Percentiles rank a stretch among this genome's conserved stretches.
These are phyloP conservation scores for Drosophila repletoides DNA, from an alignment of 1,140 invertebrate species.

Conservation along the genomic window DNA sequence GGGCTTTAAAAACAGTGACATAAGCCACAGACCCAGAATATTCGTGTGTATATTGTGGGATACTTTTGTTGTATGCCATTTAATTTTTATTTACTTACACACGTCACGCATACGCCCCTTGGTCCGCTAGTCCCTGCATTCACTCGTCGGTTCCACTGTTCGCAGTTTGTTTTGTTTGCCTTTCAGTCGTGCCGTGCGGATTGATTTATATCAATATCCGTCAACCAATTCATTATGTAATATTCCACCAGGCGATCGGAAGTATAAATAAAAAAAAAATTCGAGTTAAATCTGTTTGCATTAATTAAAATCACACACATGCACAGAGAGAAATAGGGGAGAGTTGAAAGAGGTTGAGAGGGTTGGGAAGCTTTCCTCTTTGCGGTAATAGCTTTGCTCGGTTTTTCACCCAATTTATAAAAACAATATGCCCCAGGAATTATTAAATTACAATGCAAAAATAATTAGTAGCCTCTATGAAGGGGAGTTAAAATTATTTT, in stretches of 20 bases:
- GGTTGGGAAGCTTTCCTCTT: conserved; percentile 12
- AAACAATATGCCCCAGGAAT: conserved; percentile 23
- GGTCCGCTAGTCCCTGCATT: background rate
- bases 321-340: background rate
- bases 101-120: background rate
- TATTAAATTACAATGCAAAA: conserved; percentile 11
- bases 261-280: conserved; percentile 45
- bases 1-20: conserved; percentile 36
- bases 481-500: too few relatives aligned
- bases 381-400: conserved; percentile 72
- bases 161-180: conserved; percentile 34
- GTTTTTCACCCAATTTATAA: conserved; percentile 64
- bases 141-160: conserved; percentile 8
- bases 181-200: conserved; percentile 43
- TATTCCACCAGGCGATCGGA: conserved; percentile 36
- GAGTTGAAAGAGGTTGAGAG: background rate
- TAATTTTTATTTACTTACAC: conserved; percentile 68
- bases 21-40: conserved; percentile 25
- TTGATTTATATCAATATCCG: conserved; percentile 80
- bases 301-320: conserved; percentile 64
- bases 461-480: background rate
- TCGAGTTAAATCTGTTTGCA: conserved; percentile 75
- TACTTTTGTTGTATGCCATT: conserved; percentile 46
- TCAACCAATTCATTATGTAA: conserved; percentile 70
- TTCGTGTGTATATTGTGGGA: conserved; percentile 17